Evolutionary conservation across 1,140 invertebrate species (phyloP).

Genomic region (Calycopis cecrops): DNA sequence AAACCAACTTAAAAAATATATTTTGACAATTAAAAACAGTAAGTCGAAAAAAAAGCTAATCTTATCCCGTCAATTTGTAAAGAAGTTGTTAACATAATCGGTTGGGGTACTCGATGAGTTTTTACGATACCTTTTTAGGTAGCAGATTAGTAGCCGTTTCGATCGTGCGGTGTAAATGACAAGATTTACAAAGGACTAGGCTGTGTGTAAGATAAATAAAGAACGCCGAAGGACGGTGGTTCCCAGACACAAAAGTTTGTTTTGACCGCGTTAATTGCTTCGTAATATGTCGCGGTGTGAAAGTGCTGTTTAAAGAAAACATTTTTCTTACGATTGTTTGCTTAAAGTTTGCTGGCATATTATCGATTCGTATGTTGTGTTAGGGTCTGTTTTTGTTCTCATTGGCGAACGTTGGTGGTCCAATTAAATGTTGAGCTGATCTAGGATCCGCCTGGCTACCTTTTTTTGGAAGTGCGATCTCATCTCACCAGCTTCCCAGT

Average conservation of each 20-base stretch:
- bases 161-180: constrained; percentile 7
- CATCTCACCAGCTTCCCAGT: too few species aligned
- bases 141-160: constrained; percentile 31
- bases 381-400: constrained; percentile 48
- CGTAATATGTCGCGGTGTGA: constrained; percentile 53
- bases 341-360: constrained; percentile 31
- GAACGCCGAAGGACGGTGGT: constrained; percentile 30
- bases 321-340: constrained; percentile 37
- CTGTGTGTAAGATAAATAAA: background rate
- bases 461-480: too few species aligned
- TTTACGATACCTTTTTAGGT: constrained; percentile 23
- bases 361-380: constrained; percentile 50
- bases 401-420: constrained; percentile 35
- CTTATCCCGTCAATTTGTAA: constrained; percentile 9
- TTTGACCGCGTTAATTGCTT: constrained; percentile 53
- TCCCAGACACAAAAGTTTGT: constrained; percentile 46
- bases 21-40: background rate
- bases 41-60: background rate
- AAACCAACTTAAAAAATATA: background rate
- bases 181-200: too few species aligned
- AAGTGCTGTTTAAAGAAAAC: constrained; percentile 36
- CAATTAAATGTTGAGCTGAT: constrained; percentile 17
- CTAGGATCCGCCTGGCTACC: too few species aligned
- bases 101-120: constrained; percentile 10
- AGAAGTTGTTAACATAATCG: constrained; percentile 17